Evolutionary conservation across 2,113 vertebrate species (phyloP).

Genomic region (Leuciscus idus): DNA sequence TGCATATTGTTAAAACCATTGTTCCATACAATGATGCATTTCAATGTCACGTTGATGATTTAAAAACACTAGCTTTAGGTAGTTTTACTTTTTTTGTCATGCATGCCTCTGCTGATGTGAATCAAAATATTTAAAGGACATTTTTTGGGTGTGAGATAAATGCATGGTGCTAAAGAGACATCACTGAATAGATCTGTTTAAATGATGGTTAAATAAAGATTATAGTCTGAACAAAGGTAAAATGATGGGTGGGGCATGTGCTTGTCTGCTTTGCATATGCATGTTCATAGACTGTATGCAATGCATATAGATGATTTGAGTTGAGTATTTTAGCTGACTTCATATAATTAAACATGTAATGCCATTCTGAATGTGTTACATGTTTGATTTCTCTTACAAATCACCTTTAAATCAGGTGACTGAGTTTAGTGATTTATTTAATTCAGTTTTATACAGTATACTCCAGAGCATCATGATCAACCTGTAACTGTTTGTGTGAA

Average conservation of each 20-base stretch:
- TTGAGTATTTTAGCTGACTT: background rate
- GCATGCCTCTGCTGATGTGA: conserved; percentile 12
- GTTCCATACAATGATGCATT: conserved; percentile 31
- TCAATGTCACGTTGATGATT: conserved; percentile 9
- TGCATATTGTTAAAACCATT: conserved; percentile 40
- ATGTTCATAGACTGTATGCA: conserved; percentile 27
- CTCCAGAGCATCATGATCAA: background rate
- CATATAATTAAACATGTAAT: background rate
- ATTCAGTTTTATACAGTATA: background rate
- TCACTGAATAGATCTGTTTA: background rate
- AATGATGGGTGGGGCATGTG: conserved; percentile 3
- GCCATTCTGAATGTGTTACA: background rate
- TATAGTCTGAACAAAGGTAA: background rate
- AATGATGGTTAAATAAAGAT: background rate
- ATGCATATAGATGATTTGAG: background rate
- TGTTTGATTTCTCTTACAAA: background rate
- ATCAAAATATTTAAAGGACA: background rate
- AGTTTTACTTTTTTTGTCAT: conserved; percentile 13
- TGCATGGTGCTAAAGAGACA: background rate
- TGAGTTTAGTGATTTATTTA: background rate
- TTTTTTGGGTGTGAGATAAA: background rate
- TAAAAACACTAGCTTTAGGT: conserved; percentile 16
- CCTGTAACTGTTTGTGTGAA: conserved; percentile 36
- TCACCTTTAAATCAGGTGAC: background rate
- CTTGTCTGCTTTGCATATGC: conserved; percentile 23